Evolutionary conservation across 2,113 vertebrate genomes (phyloP), one percentile per base, ranked within the genome.

Genomic region (Myxocyprinus asiaticus): DNA sequence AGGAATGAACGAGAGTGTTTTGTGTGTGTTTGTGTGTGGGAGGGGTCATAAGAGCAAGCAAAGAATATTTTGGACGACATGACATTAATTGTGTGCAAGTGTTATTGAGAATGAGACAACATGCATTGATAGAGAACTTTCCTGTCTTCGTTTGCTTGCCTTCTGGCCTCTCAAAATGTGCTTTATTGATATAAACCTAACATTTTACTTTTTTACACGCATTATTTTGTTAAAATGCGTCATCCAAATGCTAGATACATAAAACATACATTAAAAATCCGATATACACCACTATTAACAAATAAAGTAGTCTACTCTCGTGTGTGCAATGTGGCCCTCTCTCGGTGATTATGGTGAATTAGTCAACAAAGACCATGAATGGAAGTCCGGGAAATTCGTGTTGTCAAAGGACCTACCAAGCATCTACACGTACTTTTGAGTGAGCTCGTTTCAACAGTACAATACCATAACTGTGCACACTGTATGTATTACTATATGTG

Each of bases 131-230:
- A 6, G 14, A 17, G 14, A 89, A 87, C 84, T 81, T n/a, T n/a
- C n/a, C n/a, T n/a, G n/a, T n/a, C n/a, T n/a, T n/a, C n/a, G n/a
- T n/a, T n/a, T 33, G 85, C 67, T 83, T 83, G 86, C 81, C 84
- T 82, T 68, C 84, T 90, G 81, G 88, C 80, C 76, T 81, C 51
- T 85, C 87, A 90, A 87, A 86, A 91, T 48, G 47, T 48, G 7
- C 5, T 48, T 8, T 8, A 48, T 48, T 48, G 47, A 33, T 33
- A 33, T 33, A 33, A 33, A 33, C 22, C 22, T 33, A 33, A 33
- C 1, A 1, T 3, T 33, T 33, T 33, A 33, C 22, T 33, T 33
- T 33, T 33, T 33, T 33, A 33, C 22, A 33, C 22, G 22, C 22
- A 33, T 3, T 1, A 33, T 33, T 33, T 33, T 33, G 22, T 33